Evolutionary conservation across 2,888 invertebrate species (phyloP).

Genomic region (Selenia dentaria): DNA sequence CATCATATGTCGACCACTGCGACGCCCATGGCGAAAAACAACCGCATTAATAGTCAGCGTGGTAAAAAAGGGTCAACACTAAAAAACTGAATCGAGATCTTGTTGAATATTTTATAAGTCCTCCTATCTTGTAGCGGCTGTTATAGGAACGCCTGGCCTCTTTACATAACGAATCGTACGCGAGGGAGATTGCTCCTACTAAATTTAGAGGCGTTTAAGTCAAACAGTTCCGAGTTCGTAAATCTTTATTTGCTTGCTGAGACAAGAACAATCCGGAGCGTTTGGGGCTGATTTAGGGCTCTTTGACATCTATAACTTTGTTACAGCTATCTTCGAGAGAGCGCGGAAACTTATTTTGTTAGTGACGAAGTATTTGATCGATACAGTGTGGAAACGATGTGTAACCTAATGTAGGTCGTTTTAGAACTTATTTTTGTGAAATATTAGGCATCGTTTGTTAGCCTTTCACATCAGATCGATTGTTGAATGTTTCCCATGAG

Average conservation of each 20-base stretch:
- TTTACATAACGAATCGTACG: constrained; percentile 60
- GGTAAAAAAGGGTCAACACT: constrained; percentile 57
- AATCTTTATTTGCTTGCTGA: constrained; percentile 63
- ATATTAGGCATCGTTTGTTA: too few relatives aligned
- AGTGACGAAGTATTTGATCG: constrained; percentile 3
- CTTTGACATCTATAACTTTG: constrained; percentile 26
- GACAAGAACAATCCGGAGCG: constrained; percentile 43
- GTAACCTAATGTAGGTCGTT: too few relatives aligned
- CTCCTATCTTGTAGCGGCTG: constrained; percentile 59
- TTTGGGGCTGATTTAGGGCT: constrained; percentile 33
- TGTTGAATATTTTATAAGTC: constrained; percentile 69
- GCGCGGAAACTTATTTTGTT: constrained; percentile 1
- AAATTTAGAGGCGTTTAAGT: constrained; percentile 67
- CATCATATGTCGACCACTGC: constrained; percentile 27
- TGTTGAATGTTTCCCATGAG: too few relatives aligned
- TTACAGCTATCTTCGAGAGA: constrained; percentile 7
- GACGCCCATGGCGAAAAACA: constrained; percentile 52
- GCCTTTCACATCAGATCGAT: too few relatives aligned
- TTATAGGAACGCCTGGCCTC: constrained; percentile 52
- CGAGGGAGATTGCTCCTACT: constrained; percentile 54
- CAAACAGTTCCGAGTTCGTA: constrained; percentile 56
- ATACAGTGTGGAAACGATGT: too few relatives aligned
- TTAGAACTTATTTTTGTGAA: too few relatives aligned
- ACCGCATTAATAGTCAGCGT: constrained; percentile 47
- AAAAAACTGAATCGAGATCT: constrained; percentile 63